Conservation (phyloP, 2,113 vertebrate genomes). For the Holacanthus passer region DNA sequence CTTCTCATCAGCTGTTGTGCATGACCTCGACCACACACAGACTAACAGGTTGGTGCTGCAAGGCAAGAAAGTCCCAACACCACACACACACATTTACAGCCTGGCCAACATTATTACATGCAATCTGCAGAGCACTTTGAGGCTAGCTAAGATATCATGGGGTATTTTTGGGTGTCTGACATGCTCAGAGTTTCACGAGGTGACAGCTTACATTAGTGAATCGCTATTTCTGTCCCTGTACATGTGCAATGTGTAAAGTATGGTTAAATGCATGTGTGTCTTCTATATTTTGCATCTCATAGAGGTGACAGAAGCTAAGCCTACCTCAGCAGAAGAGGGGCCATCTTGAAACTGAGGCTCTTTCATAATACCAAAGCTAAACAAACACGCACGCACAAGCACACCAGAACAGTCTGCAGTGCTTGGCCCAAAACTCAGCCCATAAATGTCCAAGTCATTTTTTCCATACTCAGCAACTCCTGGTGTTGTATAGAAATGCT, state of each 20-base stretch:
- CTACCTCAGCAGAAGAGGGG: conserved; percentile 27
- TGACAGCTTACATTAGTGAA: conserved; percentile 42
- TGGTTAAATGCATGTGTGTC: neutral
- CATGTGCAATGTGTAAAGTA: neutral
- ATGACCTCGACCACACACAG: conserved; percentile 66
- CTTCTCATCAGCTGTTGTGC: conserved; percentile 60
- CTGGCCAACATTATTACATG: conserved; percentile 43
- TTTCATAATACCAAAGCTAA: conserved; percentile 52
- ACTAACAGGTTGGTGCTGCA: conserved; percentile 49
- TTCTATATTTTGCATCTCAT: conserved; percentile 19
- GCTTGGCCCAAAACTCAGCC: conserved; percentile 63
- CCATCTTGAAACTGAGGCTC: conserved; percentile 55
- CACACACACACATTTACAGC: conserved; percentile 14
- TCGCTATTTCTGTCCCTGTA: conserved; percentile 17
- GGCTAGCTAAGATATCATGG: conserved; percentile 1
- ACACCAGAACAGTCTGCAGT: conserved; percentile 55
- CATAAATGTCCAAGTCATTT: conserved; percentile 77
- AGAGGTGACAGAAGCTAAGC: neutral
- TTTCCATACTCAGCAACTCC: conserved; percentile 77
- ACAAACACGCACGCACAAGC: conserved; percentile 55
- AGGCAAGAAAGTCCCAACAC: conserved; percentile 57
- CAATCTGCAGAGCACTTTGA: conserved; percentile 29
- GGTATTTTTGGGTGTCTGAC: conserved; percentile 44
- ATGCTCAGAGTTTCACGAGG: conserved; percentile 29
- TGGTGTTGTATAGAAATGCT: conserved; percentile 58